Base-by-base conservation (phyloP, 2,113 vertebrate genomes). In the Eleginops maclovinus region DNA sequence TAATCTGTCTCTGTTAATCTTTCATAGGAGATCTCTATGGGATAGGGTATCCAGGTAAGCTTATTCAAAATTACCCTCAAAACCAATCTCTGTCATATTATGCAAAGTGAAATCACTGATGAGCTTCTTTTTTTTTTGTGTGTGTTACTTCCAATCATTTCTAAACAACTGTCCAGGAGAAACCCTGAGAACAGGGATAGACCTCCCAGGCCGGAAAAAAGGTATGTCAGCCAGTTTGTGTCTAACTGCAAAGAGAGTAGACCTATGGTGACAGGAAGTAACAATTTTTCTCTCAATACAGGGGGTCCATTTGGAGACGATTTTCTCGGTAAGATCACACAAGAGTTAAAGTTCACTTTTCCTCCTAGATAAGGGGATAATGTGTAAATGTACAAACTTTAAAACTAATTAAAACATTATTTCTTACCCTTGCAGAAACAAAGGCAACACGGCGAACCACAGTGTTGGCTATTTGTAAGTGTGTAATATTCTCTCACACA, bases 1-100 rank as follows among this genome's bases (percentile, higher is more conserved):
- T 15, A 63, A 56, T 55, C 8, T 63, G n/a, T 59, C 14, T 3
- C 19, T 85, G n/a, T 68, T 4, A 50, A 58, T 22, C 49, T 44
- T 76, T 60, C 17, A 70, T 62, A 88, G 79, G 79, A 72, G 79
- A 70, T 87, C 86, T 15, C 56, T 87, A 4, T 77, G 65, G 79
- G 83, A 82, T 3, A 84, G 76, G 81, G n/a, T 90, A 43, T 81
- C 85, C 67, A 81, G 86, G 83, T 86, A 77, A 69, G 36, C 9
- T 1, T 36, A 7, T 7, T 36, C 31, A 7, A 7, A 36, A 36
- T 36, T 5, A 36, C 5, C 13, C 60, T 0, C n/a, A 4, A 44
- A 31, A 47, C 9, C 59, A 41, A 0, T 46, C 31, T 36, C 3
- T 4, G 43, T 55, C 41, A 28, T 19, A 8, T 56, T 14, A 53